Evolutionary conservation across 2,797 vertebrate genomes (phyloP), one percentile per base, ranked within the genome.

Genomic region (Mareca penelope): DNA sequence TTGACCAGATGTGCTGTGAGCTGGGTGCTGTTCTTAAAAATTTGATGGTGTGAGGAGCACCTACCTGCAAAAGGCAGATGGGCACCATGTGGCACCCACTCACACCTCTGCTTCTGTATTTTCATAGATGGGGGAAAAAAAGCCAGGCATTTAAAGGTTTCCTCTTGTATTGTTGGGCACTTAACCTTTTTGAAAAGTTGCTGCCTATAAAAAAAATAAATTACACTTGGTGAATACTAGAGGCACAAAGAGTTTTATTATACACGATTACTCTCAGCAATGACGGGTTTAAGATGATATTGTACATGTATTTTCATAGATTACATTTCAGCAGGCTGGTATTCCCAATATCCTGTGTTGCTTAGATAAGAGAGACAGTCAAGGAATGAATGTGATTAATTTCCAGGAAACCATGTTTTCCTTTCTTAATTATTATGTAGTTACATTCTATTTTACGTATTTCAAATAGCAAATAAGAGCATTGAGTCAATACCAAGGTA

Each of bases 341-440:
- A 76, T 79, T 88, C 59, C 61, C 23, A 57, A 37, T 79, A 84
- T 82, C 56, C 75, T 87, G 78, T 33, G 22, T 64, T 67, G 16
- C 2, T 2, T 21, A 89, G 88, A 85, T 93, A 95, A 94, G 53
- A 89, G 15, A 85, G 21, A 48, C 15, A 59, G n/a, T 73, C 24
- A 80, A 89, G 88, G 31, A 29, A 78, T n/a, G 40, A 23, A 50
- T 80, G 73, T 44, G n/a, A 91, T 65, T 81, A 69, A 91, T 71
- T 93, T 90, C 33, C 35, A 90, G 61, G 37, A 76, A 46, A 82
- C 6, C 2, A 3, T 57, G 24, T 68, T 85, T 88, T 78, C 57
- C 23, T 75, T 91, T 86, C 40, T 65, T 87, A 67, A 85, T 91
- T 94, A 78, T 79, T 55, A 53, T 21, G 23, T 71, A 83, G 85